Base-by-base conservation (phyloP, 2,113 vertebrate species). In the Otocyon megalotis region DNA sequence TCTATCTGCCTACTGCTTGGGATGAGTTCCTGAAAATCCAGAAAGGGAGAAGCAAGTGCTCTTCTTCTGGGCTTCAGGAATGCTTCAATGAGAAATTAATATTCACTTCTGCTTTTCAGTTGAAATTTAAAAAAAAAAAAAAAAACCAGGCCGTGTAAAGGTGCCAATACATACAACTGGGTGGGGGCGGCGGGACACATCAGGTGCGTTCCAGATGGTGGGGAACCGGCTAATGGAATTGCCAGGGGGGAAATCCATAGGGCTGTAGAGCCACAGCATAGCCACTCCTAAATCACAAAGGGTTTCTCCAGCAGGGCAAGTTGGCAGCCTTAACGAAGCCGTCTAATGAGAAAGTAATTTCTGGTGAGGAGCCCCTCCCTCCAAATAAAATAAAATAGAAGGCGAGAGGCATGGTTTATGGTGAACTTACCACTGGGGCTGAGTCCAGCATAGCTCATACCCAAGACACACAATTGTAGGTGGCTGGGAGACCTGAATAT, bases 91-190 rank as follows among this genome's bases (percentile, higher is more conserved):
- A 85, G 60, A 96, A 96, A 91, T 95, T 56, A 93, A 89, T 58
- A 88, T n/a, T 88, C n/a, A 35, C 58, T 54, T 93, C 54, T 93
- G 88, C 56, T 87, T 97, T 97, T 96, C 95, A 83, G 72, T 96
- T 17, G 37, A 43, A 22, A 82, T 65, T 63, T 63, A 1, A 0
- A n/a, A 82, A 60, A 76, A 28, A 92, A 32, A 20, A 30, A 69
- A 48, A 30, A 4, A 56, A 48, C 13, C 13, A 22, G 74, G 56
- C 28, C 79, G 72, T 72, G 54, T 8, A 92, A 89, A 80, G 1
- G 3, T 90, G 71, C 90, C 83, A 94, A 93, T 7, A 43, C 16
- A 48, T 58, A 94, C 90, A 87, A 58, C 53, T 74, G 9, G 37
- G 43, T 43, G 43, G 90, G 83, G 37, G 43, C 7, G 3, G 32